These are phyloP conservation scores for Lycophotia porphyrea DNA, from an alignment of 2,888 invertebrate species.

Conservation along the genomic window DNA sequence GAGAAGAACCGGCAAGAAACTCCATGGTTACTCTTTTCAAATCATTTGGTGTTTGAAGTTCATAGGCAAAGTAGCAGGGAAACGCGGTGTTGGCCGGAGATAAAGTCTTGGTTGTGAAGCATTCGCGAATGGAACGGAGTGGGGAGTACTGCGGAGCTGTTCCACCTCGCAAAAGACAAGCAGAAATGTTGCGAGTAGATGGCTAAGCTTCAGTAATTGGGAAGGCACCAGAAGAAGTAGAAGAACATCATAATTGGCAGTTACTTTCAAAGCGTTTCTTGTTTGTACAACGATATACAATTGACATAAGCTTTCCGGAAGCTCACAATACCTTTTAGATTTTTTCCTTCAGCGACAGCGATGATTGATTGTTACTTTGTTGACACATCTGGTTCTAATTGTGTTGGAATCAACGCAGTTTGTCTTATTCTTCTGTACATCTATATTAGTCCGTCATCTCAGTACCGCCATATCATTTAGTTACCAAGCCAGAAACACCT, in stretches of 20 bases:
- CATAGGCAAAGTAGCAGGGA: not conserved
- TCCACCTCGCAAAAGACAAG: not conserved
- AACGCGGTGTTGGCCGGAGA: not conserved
- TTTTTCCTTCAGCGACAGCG: not conserved
- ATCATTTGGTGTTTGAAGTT: too few relatives aligned
- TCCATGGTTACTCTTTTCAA: too few relatives aligned
- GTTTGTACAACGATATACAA: not conserved
- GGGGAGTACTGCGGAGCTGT: not conserved
- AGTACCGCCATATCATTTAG: not conserved
- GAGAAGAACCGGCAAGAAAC: too few relatives aligned
- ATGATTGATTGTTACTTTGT: not conserved
- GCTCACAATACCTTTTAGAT: not conserved
- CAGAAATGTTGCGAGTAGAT: not conserved
- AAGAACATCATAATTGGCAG: not conserved
- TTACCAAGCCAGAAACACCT: not conserved
- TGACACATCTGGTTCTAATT: not conserved
- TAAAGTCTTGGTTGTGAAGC: not conserved
- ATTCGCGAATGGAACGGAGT: not conserved
- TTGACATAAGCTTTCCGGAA: not conserved
- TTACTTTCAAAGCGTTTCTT: not conserved
- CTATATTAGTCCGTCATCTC: not conserved
- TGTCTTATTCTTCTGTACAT: not conserved
- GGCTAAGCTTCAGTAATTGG: not conserved
- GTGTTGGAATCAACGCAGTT: not conserved
- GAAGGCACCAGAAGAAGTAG: not conserved